Evolutionary conservation across 2,113 vertebrate species (phyloP).

Genomic region (Colossoma macropomum): DNA sequence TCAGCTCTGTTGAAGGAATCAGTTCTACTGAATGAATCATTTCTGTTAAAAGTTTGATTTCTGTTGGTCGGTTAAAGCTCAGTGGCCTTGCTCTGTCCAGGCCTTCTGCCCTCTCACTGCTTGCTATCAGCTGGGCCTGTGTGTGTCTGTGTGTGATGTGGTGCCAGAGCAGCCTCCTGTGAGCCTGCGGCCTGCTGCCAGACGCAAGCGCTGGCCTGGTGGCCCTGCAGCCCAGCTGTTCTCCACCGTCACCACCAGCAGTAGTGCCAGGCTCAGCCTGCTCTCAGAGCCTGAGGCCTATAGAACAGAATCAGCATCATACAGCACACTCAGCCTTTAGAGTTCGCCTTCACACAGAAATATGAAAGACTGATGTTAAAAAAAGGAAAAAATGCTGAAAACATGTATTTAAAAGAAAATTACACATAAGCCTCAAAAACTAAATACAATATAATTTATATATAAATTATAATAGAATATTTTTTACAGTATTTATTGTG

Average conservation of each 20-base stretch:
- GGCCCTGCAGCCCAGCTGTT: background rate
- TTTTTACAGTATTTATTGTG: too few species aligned
- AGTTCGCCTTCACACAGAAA: background rate
- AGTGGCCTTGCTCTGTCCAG: background rate
- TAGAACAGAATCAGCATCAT: background rate
- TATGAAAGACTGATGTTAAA: background rate
- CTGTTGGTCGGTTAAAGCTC: background rate
- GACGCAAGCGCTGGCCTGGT: background rate
- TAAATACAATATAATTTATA: too few species aligned
- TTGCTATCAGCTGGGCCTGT: conserved; percentile 17
- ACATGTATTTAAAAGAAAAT: too few species aligned
- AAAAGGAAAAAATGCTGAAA: too few species aligned
- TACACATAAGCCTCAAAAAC: too few species aligned
- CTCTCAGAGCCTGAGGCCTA: background rate
- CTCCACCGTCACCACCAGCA: background rate
- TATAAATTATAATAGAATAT: too few species aligned
- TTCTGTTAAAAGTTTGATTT: background rate
- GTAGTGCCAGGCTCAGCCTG: background rate
- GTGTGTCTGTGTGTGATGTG: conserved; percentile 4
- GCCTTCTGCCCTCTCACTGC: background rate
- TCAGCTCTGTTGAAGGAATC: background rate
- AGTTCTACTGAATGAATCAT: background rate
- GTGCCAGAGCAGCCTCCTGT: conserved; percentile 12
- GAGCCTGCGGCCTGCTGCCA: background rate
- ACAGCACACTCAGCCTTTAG: background rate